Evolutionary conservation across 2,113 vertebrate genomes (phyloP), one percentile per base, ranked within the genome.

Genomic region (Coracopsis vasa): DNA sequence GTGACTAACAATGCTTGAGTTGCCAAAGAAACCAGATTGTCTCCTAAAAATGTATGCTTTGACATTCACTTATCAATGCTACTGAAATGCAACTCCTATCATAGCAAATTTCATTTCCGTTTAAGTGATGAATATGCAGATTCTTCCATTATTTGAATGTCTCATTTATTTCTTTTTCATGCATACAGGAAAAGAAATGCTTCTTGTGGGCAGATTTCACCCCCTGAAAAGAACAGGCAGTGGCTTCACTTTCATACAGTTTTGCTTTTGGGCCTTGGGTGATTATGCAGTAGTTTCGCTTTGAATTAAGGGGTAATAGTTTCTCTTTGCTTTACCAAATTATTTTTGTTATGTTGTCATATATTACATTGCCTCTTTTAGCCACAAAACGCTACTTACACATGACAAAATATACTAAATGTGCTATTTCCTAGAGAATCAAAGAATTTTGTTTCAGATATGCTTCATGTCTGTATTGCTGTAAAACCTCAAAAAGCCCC

Each of bases 1-100:
- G 69, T 77, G 87, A 97, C 88, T 92, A 97, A 95, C 89, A 92
- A 92, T 58, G 79, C 84, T 72, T 74, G 79, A 80, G 96, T 97
- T 97, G 95, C 95, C 97, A 96, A 97, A 97, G 95, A 88, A 98
- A 97, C 87, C 89, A 97, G 93, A 96, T 54, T 92, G 82, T 96
- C 90, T 96, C 95, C 92, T 96, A 97, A 95, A 97, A 98, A 97
- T 90, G 94, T 89, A 74, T 81, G 92, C 95, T 96, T 92, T 97
- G 96, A 97, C 96, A 97, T 97, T 98, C 95, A 33, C 80, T 97
- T 97, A 97, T 97, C 97, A 97, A 81, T 92, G 88, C 87, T 95
- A 73, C 92, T 88, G 92, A 98, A 97, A 98, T 90, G 84, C 86
- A 95, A 89, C 80, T 96, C 94, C 97, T 97, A 97, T 96, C 96